Conservation (phyloP, 2,888 invertebrate genomes). For the Dynastes grantii region DNA sequence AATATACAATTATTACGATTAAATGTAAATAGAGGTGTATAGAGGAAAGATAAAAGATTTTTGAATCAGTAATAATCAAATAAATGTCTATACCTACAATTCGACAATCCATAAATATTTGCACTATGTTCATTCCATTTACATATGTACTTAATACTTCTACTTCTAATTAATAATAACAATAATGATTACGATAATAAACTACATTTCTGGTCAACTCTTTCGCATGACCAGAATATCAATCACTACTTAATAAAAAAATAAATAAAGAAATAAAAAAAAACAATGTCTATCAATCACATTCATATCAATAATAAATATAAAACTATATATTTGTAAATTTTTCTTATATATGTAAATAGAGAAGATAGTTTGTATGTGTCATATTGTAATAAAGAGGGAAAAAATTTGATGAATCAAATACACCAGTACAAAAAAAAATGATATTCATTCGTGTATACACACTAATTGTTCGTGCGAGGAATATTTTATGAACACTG, state of each 20-base stretch:
- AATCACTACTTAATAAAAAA: conserved; percentile 10
- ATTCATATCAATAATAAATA: conserved; percentile 49
- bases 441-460: conserved; percentile 38
- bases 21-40: conserved; percentile 37
- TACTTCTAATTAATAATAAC: no score
- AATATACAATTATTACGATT: conserved; percentile 21
- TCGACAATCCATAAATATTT: conserved; percentile 41
- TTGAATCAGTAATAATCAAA: conserved; percentile 36
- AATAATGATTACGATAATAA: background rate
- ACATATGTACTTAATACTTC: background rate
- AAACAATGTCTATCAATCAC: conserved; percentile 36
- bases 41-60: conserved; percentile 15
- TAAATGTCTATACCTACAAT: conserved; percentile 35
- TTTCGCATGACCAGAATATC: conserved; percentile 7
- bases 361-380: conserved; percentile 62
- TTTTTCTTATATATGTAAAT: conserved; percentile 63
- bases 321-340: conserved; percentile 52
- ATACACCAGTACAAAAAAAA: conserved; percentile 51
- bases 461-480: conserved; percentile 45
- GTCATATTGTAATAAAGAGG: conserved; percentile 56
- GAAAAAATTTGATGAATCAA: conserved; percentile 50
- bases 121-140: conserved; percentile 27
- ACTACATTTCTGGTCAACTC: background rate
- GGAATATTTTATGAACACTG: conserved; percentile 49
- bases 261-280: background rate